Conservation (phyloP, 2,888 invertebrate species). For the Anoplius nigerrimus region DNA sequence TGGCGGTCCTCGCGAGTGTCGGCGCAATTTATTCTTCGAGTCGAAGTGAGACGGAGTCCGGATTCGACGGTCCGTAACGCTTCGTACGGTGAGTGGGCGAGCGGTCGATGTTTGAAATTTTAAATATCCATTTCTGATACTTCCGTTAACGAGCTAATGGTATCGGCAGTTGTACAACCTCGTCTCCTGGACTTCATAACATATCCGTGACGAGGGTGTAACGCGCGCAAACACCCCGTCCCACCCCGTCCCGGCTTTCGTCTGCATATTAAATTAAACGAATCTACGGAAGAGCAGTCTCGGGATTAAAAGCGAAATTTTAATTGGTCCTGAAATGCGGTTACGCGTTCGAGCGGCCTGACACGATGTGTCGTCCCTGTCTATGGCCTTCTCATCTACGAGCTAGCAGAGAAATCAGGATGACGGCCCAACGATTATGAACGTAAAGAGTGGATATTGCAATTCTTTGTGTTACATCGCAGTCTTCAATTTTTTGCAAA, state of each 20-base stretch:
- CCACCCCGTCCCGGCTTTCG: neutral
- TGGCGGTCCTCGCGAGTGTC: no score
- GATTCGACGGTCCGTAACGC: neutral
- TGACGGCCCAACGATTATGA: no score
- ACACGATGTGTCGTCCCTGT: neutral
- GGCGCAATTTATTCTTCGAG: neutral
- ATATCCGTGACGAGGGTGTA: conserved; percentile 23
- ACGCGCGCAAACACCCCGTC: no score
- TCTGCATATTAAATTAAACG: conserved; percentile 36
- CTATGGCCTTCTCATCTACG: neutral
- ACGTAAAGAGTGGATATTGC: no score
- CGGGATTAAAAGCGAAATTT: conserved; percentile 32
- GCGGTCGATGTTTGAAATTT: conserved; percentile 31
- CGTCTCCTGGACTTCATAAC: conserved; percentile 19
- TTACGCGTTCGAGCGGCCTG: no score
- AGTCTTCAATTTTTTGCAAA: no score
- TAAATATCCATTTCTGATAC: conserved; percentile 37
- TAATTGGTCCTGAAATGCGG: conserved; percentile 36
- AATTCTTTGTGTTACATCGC: no score
- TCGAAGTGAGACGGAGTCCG: neutral
- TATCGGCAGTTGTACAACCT: neutral
- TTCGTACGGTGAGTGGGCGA: conserved; percentile 7
- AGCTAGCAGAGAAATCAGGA: no score
- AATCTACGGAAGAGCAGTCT: conserved; percentile 16
- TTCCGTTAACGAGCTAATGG: conserved; percentile 41